Evolutionary conservation across 2,888 invertebrate species (phyloP).

Genomic region (Harmothoe impar): DNA sequence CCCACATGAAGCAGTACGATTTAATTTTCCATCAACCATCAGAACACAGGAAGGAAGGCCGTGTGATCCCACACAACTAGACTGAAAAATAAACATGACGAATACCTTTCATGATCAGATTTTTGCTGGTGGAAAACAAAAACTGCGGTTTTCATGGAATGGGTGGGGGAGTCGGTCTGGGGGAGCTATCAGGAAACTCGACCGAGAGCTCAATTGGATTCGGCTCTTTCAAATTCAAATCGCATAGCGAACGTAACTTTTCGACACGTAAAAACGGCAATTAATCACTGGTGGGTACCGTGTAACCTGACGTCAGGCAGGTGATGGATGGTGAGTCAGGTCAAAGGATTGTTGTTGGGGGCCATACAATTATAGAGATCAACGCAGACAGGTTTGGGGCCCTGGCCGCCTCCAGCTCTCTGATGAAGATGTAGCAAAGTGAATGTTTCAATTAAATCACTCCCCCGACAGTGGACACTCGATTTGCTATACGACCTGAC

Average conservation of each 20-base stretch:
- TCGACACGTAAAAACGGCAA: slow-evolving; percentile 29
- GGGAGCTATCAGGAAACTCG: background rate
- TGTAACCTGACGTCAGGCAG: background rate
- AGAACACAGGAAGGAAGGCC: slow-evolving; percentile 8
- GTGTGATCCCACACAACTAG: slow-evolving; percentile 43
- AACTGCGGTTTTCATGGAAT: slow-evolving; percentile 8
- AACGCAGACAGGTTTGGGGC: background rate
- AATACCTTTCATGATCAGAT: slow-evolving; percentile 52
- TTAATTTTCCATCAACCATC: slow-evolving; percentile 58
- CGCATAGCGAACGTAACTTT: slow-evolving; percentile 8
- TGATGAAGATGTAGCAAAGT: slow-evolving; percentile 1
- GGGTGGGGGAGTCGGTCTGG: background rate
- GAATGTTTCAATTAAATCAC: slow-evolving; percentile 6
- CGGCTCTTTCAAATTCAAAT: slow-evolving; percentile 46
- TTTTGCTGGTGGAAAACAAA: background rate
- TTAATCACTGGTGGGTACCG: slow-evolving; percentile 10
- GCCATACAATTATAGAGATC: slow-evolving; percentile 38
- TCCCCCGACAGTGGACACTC: background rate
- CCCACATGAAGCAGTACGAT: slow-evolving; percentile 27
- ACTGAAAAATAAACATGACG: slow-evolving; percentile 25
- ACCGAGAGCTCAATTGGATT: slow-evolving; percentile 1
- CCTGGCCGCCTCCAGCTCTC: background rate
- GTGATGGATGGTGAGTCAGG: slow-evolving; percentile 33
- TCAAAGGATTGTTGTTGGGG: slow-evolving; percentile 24
- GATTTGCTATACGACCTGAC: no score